Base-by-base conservation (phyloP, 1,140 invertebrate species). In the Bombus waltoni region DNA sequence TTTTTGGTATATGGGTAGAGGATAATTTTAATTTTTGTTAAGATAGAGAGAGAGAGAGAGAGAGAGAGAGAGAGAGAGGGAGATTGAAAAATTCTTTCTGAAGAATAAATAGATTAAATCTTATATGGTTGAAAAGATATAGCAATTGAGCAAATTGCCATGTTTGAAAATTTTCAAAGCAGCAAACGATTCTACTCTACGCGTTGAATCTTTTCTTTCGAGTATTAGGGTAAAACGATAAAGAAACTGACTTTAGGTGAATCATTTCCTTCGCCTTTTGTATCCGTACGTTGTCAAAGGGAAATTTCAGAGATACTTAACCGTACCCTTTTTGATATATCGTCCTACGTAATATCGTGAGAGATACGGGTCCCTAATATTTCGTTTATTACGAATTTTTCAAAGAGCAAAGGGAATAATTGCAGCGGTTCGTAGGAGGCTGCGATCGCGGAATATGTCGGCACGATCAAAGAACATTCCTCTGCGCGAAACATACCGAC, bases 391-490 rank as follows among this genome's bases (percentile, higher is more conserved):
- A 66, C 71, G 53, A 47, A 84, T 72, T 84, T 79, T 79, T 72
- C 66, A 22, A 62, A 35, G 53, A 47, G 42, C 78, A 80, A 47
- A 72, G 57, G 86, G 79, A 82, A 87, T 66, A 68, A 73, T 81
- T 84, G 81, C 86, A 86, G n/a, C 85, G n/a, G 79, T 77, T 77
- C 70, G 80, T 62, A 72, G 42, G 85, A 78, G 84, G 71, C 86
- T 73, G 88, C 81, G 72, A 80, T 88, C 81, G 76, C 65, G 65
- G 79, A 82, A 83, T 91, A 89, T 85, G 87, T 80, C 57, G 83
- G 83, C 72, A 91, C 87, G 88, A 91, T 93, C 89, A 92, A 92
- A 93, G 88, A 79, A 75, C 90, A 93, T 93, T 92, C 88, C 91
- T 87, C 81, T n/a, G 82, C 73, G 83, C 70, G 87, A 83, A 92